Base-by-base conservation (phyloP, 2,797 vertebrate species). In the Valencia hispanica region DNA sequence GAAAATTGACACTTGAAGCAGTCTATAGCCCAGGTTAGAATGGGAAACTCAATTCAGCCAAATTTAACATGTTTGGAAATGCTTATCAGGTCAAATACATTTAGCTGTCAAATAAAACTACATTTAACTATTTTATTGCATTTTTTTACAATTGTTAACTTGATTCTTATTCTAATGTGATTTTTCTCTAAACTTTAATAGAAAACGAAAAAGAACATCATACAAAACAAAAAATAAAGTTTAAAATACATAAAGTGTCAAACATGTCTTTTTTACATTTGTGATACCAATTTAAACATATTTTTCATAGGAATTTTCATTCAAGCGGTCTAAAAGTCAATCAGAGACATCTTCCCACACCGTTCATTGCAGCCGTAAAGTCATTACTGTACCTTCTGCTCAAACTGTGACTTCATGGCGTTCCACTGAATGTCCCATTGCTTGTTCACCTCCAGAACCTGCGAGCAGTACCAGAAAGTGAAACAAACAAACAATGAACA, bases 381-480 rank as follows among this genome's bases (percentile, higher is more conserved):
- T 91, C 89, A 87, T 92, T 84, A 88, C 86, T 45, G 73, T 96
- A 99, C 98, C 98, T 99, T 99, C 90, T 99, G 97, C 89, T 99
- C 98, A 0, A 97, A 99, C 93, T 99, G 98, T 85, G 97, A 95
- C 94, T 99, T 99, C 95, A 99, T 99, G 84, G 97, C 95, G 91
- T 97, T 97, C 96, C 98, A 99, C 88, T 99, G 98, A 93, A 99
- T 96, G 94, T 99, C 98, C 98, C 98, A 99, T 68, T 99, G 98
- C 89, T 99, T 99, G 91, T 99, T 99, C 90, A 99, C 98, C 84
- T 99, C 98, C 91, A 99, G 94, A 75, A 99, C 96, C 98, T 99
- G 93, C 50, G 30, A 86, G 76, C 79, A 61, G 68, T 0, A 14
- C 53, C 86, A 87, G 74, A 82, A 86, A 86, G 66, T 57, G 79